Evolutionary conservation across 2,797 vertebrate species (phyloP), one percentile per base, ranked within the genome.

Genomic region (Falco cherrug): DNA sequence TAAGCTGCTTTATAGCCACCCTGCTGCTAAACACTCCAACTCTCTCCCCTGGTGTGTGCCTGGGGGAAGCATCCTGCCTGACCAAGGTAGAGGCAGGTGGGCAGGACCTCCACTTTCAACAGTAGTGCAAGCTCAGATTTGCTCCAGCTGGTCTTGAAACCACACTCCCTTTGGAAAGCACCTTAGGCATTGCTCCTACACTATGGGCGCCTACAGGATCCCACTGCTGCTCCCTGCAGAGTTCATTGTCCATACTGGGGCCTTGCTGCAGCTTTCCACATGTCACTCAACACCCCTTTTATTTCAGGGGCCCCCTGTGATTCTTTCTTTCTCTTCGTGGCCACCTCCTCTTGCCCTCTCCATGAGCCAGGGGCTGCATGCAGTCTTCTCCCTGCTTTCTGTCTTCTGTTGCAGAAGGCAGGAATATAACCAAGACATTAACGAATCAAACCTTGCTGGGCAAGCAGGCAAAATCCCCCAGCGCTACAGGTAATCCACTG

Each of bases 91-190:
- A 79, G 64, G 20, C 1, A 2, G 48, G 74, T 48, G 69, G 45
- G 70, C 75, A 90, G 43, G 33, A 69, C 71, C 63, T 82, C 59
- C 77, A 74, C 65, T 89, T 90, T 54, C 81, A 60, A 50, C 81
- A 80, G 71, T 2, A 54, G 22, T 0, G 3, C 5, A 18, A 88
- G 63, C 80, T 78, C 45, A 53, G 29, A 88, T 84, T 70, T 78
- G 65, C 83, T 82, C 73, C 90, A 90, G 68, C 74, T 71, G 70
- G 41, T 78, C 63, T 84, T 18, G 19, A 86, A 94, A 86, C 73
- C 76, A 60, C 69, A 25, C 11, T 81, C 22, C 65, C 33, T 61
- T 57, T 21, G 61, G 68, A 91, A 91, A 77, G 60, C 64, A 91
- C 87, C 78, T 93, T 56, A 69, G 51, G 71, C 78, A 67, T 2